Conservation (phyloP, 2,888 invertebrate species). For the Brenthis daphne region DNA sequence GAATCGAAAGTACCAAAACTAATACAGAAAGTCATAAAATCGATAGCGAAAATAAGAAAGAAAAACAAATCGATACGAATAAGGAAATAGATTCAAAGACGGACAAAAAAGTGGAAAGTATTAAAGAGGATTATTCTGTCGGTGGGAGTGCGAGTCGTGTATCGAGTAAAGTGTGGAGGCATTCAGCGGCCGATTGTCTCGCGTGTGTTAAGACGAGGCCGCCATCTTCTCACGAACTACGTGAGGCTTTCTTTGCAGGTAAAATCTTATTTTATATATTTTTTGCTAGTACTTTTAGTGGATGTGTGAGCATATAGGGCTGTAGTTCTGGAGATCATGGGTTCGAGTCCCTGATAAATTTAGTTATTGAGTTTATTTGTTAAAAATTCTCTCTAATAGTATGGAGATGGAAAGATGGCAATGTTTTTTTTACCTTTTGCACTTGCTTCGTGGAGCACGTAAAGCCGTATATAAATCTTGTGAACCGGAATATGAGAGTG, state of each 20-base stretch:
- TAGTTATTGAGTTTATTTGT: too few relatives aligned
- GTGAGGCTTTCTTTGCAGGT: conserved; percentile 78
- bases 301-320: too few relatives aligned
- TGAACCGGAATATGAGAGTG: too few relatives aligned
- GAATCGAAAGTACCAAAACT: conserved; percentile 8
- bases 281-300: too few relatives aligned
- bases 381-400: too few relatives aligned
- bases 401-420: too few relatives aligned
- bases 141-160: conserved; percentile 2
- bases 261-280: background rate
- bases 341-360: too few relatives aligned
- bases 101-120: conserved; percentile 18
- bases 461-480: background rate
- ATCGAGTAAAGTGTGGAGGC: conserved; percentile 52
- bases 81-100: conserved; percentile 1
- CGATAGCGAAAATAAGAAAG: conserved; percentile 13
- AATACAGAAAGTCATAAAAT: conserved; percentile 1
- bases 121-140: conserved; percentile 22
- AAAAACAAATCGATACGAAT: conserved; percentile 18
- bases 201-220: conserved; percentile 70
- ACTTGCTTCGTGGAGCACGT: too few relatives aligned
- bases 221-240: conserved; percentile 69
- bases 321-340: too few relatives aligned
- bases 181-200: conserved; percentile 62
- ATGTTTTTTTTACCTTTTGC: too few relatives aligned